Evolutionary conservation across 2,113 vertebrate genomes (phyloP), one percentile per base, ranked within the genome.

Genomic region (Sigmodon hispidus): DNA sequence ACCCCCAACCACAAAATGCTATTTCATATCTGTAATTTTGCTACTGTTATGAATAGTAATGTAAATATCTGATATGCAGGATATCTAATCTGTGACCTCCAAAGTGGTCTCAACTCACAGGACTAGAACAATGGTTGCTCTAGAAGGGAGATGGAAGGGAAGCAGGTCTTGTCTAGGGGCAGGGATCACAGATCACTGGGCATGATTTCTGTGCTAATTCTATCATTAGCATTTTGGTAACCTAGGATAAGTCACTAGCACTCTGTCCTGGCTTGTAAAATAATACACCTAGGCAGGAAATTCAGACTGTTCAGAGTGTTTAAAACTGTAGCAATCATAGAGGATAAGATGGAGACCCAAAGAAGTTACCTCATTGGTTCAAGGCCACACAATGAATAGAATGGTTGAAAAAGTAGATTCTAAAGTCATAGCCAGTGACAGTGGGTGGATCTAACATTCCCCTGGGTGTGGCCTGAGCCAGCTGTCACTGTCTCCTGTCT

Each of bases 281-380:
- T 52, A 19, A 88, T 12, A 45, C 3, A 21, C 21, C 55, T 70
- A 52, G 52, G 40, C 57, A 69, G 45, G 17, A 94, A 92, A 85
- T 76, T 5, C 57, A 93, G 63, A 84, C 40, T 36, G 12, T 59
- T 50, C 29, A 36, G 29, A 31, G 13, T 52, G 40, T 79, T 79
- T 76, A 40, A 61, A 95, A 67, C 10, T 48, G 48, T 48, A 89
- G 34, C 40, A n/a, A n/a, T 77, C 45, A 69, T 48, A 48, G 36
- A 80, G n/a, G 17, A 69, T 45, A 94, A 97, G 94, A 87, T 2
- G 89, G 80, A 94, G 76, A 73, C 7, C 11, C 77, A 63, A 22
- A 77, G 52, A 94, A 48, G 17, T 89, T 73, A 43, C 52, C 72
- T 89, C 52, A 80, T 55, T 36, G n/a, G 10, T 92, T 19, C 15